phyloP scores from a whole-genome alignment of 2,113 vertebrate species.

The Malurus alboscapulatus region DNA sequence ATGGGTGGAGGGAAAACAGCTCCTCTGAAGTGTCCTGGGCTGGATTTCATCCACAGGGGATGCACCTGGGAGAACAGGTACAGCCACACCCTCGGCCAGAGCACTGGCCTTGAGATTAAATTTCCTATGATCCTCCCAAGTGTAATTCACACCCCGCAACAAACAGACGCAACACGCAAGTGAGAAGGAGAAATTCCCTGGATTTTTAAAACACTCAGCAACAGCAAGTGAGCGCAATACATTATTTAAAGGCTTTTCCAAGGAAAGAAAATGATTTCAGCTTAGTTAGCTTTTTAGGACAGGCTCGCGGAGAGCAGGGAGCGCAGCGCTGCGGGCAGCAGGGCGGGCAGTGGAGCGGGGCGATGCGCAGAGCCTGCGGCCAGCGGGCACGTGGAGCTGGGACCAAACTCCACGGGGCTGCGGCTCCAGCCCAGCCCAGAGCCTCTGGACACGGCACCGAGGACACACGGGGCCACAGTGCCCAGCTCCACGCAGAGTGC shows the following conservation, averaged over 20 bases:
- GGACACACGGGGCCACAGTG: accelerated
- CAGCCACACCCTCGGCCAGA: background rate
- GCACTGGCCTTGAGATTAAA: background rate
- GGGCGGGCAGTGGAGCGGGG: background rate
- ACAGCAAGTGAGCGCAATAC: background rate
- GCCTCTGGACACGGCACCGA: accelerated
- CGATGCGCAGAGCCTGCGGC: background rate
- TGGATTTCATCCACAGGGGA: background rate
- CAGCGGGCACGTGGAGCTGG: accelerated
- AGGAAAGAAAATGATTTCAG: slow-evolving; percentile 41
- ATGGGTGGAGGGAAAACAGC: accelerated
- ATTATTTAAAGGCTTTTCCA: slow-evolving; percentile 51
- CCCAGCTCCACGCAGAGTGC: accelerated
- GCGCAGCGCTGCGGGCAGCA: background rate
- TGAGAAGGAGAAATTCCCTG: background rate
- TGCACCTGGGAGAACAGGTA: too few relatives aligned
- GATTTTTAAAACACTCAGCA: background rate
- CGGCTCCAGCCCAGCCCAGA: accelerated
- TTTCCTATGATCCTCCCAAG: background rate
- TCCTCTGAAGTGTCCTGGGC: background rate
- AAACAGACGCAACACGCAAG: background rate
- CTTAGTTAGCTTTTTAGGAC: slow-evolving; percentile 55
- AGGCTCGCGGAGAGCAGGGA: background rate
- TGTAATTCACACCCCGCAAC: background rate
- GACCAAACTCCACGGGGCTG: accelerated